Conservation (phyloP, 1,140 invertebrate species). For the Drosophila erecta region DNA sequence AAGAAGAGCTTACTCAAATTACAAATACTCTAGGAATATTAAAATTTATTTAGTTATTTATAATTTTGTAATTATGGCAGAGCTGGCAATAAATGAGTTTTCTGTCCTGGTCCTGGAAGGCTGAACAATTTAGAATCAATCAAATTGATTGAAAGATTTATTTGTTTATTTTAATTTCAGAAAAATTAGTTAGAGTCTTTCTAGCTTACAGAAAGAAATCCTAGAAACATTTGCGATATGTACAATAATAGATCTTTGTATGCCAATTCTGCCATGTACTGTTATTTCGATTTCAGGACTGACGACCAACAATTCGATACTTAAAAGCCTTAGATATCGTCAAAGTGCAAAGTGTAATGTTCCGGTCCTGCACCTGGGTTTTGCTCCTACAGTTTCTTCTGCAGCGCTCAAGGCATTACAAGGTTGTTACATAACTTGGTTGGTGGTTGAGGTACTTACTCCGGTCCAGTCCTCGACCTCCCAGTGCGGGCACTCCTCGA, state of each 20-base stretch:
- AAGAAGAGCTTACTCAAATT: background rate
- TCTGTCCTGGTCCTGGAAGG: too few species aligned
- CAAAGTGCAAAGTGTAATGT: slow-evolving; percentile 22
- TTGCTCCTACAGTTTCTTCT: slow-evolving; percentile 16
- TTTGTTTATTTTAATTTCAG: too few species aligned
- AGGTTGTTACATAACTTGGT: slow-evolving; percentile 71
- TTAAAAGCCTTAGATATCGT: background rate
- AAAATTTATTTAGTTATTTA: too few species aligned
- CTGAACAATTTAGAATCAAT: too few species aligned
- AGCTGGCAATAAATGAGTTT: too few species aligned
- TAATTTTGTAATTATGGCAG: too few species aligned
- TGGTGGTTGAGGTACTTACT: slow-evolving; percentile 87
- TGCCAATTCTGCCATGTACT: background rate
- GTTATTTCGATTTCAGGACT: too few species aligned
- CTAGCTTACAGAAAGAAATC: too few species aligned
- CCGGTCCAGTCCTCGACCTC: slow-evolving; percentile 93
- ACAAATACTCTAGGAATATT: background rate
- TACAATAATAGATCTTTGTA: too few species aligned
- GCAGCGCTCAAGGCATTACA: slow-evolving; percentile 61
- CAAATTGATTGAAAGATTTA: background rate
- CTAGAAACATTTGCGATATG: too few species aligned
- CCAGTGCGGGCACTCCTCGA: slow-evolving; percentile 93
- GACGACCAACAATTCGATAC: too few species aligned
- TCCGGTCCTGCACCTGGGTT: slow-evolving; percentile 9
- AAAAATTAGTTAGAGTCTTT: too few species aligned